These are phyloP conservation scores for Beroe ovata DNA, from an alignment of 37 sponge, comb jelly and placozoan species.

Conservation along the genomic window DNA sequence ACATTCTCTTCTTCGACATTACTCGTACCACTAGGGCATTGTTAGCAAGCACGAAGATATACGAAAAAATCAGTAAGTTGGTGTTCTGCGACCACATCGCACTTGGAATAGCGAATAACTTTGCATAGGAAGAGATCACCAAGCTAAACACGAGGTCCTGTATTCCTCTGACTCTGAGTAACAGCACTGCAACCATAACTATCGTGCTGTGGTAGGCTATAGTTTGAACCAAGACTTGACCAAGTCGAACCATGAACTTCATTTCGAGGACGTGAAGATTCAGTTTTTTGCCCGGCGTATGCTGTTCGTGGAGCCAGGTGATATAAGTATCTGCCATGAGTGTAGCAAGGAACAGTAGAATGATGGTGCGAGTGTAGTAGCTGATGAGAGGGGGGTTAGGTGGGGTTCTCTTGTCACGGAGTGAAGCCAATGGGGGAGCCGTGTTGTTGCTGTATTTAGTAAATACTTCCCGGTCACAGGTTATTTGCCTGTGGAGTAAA, in stretches of 20 bases:
- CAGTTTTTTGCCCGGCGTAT: background rate
- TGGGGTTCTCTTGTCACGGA: background rate
- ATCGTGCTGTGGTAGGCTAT: background rate
- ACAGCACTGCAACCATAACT: background rate
- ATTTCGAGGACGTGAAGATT: slow-evolving; percentile 43
- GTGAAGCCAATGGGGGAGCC: background rate
- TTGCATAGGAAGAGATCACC: slow-evolving; percentile 77
- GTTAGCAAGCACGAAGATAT: slow-evolving; percentile 39
- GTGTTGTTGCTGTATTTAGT: slow-evolving; percentile 65
- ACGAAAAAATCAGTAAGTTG: slow-evolving; percentile 73
- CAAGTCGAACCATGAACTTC: slow-evolving; percentile 40
- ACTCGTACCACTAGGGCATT: slow-evolving; percentile 15
- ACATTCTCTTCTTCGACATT: background rate
- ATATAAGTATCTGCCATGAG: slow-evolving; percentile 54
- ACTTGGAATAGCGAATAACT: slow-evolving; percentile 74
- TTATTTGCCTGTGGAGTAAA: slow-evolving; percentile 38
- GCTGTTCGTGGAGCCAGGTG: slow-evolving; percentile 37
- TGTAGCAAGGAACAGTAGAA: slow-evolving; percentile 25
- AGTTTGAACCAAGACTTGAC: background rate
- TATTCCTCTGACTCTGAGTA: background rate
- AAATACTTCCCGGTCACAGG: background rate
- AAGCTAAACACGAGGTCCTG: slow-evolving; percentile 18
- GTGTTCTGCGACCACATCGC: slow-evolving; percentile 81
- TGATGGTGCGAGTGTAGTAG: slow-evolving; percentile 30
- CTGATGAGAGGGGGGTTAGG: background rate